Evolutionary conservation across 92 coral and sea anemone species (phyloP).

Genomic region (Parazoanthus swiftii): DNA sequence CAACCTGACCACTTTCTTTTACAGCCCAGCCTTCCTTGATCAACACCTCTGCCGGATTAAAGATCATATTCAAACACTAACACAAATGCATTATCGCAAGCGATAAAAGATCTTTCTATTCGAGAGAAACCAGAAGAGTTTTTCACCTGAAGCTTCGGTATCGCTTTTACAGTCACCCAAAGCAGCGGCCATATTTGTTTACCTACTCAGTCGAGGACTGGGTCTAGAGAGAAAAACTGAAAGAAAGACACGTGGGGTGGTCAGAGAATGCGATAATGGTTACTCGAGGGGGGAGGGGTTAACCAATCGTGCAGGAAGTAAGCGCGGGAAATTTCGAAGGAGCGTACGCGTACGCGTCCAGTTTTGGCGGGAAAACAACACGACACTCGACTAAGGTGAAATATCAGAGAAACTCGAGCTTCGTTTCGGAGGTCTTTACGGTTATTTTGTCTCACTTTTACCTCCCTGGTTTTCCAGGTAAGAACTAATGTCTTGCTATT

Average conservation of each 20-base stretch:
- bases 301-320: background rate
- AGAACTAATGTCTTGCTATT: background rate
- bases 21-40: slow-evolving; percentile 97
- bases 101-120: background rate
- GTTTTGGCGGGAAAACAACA: slow-evolving; percentile 13
- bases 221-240: background rate
- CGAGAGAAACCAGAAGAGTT: background rate
- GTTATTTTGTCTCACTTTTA: background rate
- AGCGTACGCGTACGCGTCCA: background rate
- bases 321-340: slow-evolving; percentile 12
- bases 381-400: background rate
- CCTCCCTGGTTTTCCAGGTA: background rate
- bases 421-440: background rate
- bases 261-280: background rate
- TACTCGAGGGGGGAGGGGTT: background rate
- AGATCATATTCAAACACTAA: background rate
- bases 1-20: slow-evolving; percentile 92
- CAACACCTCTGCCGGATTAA: slow-evolving; percentile 37
- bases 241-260: background rate
- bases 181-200: slow-evolving; percentile 41
- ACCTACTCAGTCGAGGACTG: background rate
- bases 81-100: background rate
- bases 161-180: background rate
- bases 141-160: slow-evolving; percentile 19
- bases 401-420: background rate